Evolutionary conservation across 30 jellyfish, hydroid and myxozoan species (phyloP).

Genomic region (Catostylus mosaicus): DNA sequence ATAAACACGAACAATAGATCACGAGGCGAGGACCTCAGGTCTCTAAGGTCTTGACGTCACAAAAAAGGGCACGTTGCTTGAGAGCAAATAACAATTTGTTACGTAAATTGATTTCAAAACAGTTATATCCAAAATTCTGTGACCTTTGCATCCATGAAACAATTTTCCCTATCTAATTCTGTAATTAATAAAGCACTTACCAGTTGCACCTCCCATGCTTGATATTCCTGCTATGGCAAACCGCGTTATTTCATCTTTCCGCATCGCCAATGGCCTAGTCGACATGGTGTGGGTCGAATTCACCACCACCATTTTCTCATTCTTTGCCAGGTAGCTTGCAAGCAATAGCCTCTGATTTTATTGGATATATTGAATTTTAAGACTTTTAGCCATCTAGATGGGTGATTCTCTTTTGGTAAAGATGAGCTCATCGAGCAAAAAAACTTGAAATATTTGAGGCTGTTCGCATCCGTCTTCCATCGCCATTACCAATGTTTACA

Average conservation of each 20-base stretch:
- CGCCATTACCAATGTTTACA: background rate
- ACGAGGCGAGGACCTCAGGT: too few relatives aligned
- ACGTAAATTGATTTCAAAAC: background rate
- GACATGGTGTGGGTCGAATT: background rate
- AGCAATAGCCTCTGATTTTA: background rate
- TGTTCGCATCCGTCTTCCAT: background rate
- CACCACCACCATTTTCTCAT: background rate
- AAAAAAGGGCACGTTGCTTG: background rate
- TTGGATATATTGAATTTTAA: background rate
- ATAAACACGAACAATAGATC: too few relatives aligned
- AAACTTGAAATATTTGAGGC: background rate
- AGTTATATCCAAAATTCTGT: background rate
- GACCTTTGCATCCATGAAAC: background rate
- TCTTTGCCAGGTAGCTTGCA: background rate
- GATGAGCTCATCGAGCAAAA: background rate
- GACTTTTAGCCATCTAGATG: background rate
- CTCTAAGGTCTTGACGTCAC: slow-evolving; percentile 13
- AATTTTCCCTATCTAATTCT: background rate
- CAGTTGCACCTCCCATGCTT: slow-evolving; percentile 56
- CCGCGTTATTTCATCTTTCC: slow-evolving; percentile 28
- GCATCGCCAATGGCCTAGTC: slow-evolving; percentile 1
- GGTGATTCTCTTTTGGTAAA: background rate
- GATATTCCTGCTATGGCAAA: slow-evolving; percentile 40
- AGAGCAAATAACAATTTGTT: background rate
- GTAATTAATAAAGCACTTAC: slow-evolving; percentile 5